Base-by-base conservation (phyloP, 2,888 invertebrate genomes). In the Cybosia mesomella region DNA sequence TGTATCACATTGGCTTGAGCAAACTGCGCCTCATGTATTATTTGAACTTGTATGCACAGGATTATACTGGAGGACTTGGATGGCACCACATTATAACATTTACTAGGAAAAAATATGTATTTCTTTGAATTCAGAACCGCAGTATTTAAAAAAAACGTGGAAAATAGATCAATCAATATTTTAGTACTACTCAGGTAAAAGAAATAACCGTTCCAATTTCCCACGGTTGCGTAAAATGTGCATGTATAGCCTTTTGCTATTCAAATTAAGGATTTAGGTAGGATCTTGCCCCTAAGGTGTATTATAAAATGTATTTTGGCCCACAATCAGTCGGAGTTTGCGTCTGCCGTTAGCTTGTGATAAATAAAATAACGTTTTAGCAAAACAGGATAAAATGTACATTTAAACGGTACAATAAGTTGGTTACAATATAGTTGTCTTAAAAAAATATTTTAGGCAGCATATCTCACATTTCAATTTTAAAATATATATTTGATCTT, bases 391-490 rank as follows among this genome's bases (percentile, higher is more conserved):
- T 49, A 49, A 49, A 49, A 18, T 18, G 49, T 49, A n/a, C 1
- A 9, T n/a, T n/a, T n/a, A n/a, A 49, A 49, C 49, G 2, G 5
- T 43, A 43, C 43, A 18, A 43, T 18, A 43, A 39, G 15, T 36
- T 39, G 39, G 18, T 49, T n/a, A 49, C 49, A 49, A 49, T 49
- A 49, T 2, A 9, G 7, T 2, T n/a, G 8, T n/a, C n/a, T 9
- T 13, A 36, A 10, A 13, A 36, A 1, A 49, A 9, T n/a, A 49
- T 9, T n/a, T 8, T 49, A 49, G 0, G n/a, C 7, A 43, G 43
- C 49, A n/a, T 49, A 49, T 49, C 49, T 49, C 49, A 49, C 49
- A n/a, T 49, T 49, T 49, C n/a, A 49, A n/a, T 49, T 49, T 49
- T 49, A n/a, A 49, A 49, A 9, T 49, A 49, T n/a, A 9, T 49